Percentiles rank a stretch among this genome's conserved stretches.
These are phyloP conservation scores for Actinernus sp. DNA, from an alignment of 92 coral and sea anemone species.

Conservation along the genomic window DNA sequence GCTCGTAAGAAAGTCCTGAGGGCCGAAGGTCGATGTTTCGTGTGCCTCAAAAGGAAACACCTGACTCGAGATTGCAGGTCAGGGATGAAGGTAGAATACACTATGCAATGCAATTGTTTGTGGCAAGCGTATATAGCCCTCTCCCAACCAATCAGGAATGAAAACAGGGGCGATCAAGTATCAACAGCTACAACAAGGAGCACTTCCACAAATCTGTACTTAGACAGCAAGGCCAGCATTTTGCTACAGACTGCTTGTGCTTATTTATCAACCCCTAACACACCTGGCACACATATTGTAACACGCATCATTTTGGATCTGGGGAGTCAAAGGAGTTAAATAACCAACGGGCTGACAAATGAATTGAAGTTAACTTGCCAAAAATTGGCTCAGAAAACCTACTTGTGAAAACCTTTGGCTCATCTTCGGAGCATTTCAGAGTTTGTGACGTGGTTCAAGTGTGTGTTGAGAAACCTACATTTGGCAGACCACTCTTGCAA, in stretches of 20 bases:
- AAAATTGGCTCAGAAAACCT: slow-evolving; percentile 20
- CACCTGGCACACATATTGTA: not conserved
- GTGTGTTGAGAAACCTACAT: no score
- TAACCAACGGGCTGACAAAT: slow-evolving; percentile 13
- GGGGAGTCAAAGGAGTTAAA: slow-evolving; percentile 42
- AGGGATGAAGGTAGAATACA: slow-evolving; percentile 3
- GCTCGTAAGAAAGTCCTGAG: slow-evolving; percentile 22
- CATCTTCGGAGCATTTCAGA: slow-evolving; percentile 10
- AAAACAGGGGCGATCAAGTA: not conserved
- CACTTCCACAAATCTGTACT: not conserved
- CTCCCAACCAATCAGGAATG: not conserved
- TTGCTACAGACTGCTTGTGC: not conserved
- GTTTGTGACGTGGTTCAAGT: slow-evolving; percentile 45
- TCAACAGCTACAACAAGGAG: not conserved
- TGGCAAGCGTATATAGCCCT: not conserved
- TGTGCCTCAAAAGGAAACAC: slow-evolving; percentile 31
- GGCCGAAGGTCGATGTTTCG: slow-evolving; percentile 32
- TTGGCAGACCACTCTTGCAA: no score
- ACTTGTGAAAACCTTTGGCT: slow-evolving; percentile 44
- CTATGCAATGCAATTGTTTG: not conserved
- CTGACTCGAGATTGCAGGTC: slow-evolving; percentile 13
- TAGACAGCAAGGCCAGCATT: not conserved
- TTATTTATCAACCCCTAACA: not conserved
- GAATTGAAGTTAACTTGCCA: slow-evolving; percentile 9
- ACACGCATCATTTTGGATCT: slow-evolving; percentile 22